Percentiles rank a stretch among this genome's conserved stretches.
These are phyloP conservation scores for Microcaecilia unicolor DNA, from an alignment of 2,797 vertebrate genomes.

Conservation along the genomic window DNA sequence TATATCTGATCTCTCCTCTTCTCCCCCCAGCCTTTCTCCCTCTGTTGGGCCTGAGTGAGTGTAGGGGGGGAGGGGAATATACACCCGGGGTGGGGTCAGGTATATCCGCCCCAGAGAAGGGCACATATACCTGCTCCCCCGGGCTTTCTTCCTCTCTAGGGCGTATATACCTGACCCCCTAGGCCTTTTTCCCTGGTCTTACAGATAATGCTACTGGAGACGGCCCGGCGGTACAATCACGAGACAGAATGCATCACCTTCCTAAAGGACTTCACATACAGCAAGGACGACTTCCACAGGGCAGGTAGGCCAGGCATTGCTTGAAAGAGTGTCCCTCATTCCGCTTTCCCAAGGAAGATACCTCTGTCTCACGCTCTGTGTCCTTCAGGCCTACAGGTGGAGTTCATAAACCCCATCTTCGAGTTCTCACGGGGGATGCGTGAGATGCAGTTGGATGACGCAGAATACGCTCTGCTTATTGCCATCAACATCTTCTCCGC, in stretches of 20 bases:
- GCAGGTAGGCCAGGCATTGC: too few species aligned
- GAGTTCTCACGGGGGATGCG: slow-evolving; percentile 49
- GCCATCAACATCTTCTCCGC: slow-evolving; percentile 51
- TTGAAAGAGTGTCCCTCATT: too few species aligned
- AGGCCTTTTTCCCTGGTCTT: too few species aligned
- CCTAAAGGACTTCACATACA: slow-evolving; percentile 51
- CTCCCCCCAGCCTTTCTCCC: not conserved
- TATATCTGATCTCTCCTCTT: too few species aligned
- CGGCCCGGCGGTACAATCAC: slow-evolving; percentile 45
- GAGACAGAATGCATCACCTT: slow-evolving; percentile 49
- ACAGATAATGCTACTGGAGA: slow-evolving; percentile 51
- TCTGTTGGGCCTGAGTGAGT: too few species aligned
- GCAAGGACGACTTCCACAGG: slow-evolving; percentile 47
- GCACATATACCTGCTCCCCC: too few species aligned
- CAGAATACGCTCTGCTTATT: slow-evolving; percentile 45
- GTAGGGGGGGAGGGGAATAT: too few species aligned
- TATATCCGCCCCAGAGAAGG: too few species aligned
- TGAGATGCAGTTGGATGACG: slow-evolving; percentile 43
- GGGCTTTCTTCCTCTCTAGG: too few species aligned
- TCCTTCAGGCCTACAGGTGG: slow-evolving; percentile 50
- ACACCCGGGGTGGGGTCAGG: too few species aligned
- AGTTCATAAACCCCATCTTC: slow-evolving; percentile 53
- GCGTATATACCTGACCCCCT: too few species aligned
- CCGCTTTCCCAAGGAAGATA: too few species aligned
- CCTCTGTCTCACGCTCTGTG: not conserved